Conservation (phyloP, 2,113 vertebrate species). For the Platanista minor region DNA sequence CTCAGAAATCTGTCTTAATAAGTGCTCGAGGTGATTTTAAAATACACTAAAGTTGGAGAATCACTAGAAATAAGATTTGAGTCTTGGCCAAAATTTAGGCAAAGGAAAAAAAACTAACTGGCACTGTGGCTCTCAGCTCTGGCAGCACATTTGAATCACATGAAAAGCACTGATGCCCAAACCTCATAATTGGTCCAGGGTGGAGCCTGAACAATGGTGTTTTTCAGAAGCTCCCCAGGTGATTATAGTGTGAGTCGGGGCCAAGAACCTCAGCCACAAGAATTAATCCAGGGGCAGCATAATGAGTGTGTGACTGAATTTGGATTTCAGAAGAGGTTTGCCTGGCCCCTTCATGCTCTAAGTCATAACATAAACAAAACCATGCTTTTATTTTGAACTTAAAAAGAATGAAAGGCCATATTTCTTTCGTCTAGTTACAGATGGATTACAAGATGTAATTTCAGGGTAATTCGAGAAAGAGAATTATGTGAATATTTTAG, state of each 20-base stretch:
- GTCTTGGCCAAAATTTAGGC: neutral
- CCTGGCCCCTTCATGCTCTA: neutral
- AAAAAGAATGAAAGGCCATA: slow-evolving; percentile 6
- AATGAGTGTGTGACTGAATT: neutral
- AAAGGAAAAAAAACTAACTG: neutral
- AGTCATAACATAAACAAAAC: neutral
- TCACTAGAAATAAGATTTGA: neutral
- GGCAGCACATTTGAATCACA: neutral
- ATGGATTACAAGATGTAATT: slow-evolving; percentile 2
- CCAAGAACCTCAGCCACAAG: neutral
- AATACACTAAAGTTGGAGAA: neutral
- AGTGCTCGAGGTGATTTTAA: neutral
- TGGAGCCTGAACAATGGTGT: neutral
- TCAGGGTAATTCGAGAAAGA: slow-evolving; percentile 29
- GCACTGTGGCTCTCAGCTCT: neutral
- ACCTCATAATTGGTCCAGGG: neutral
- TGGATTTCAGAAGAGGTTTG: neutral
- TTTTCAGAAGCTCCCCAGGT: neutral
- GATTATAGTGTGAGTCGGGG: neutral
- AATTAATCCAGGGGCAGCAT: neutral
- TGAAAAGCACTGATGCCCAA: neutral
- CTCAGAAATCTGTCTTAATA: neutral
- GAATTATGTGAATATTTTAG: neutral
- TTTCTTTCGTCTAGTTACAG: neutral
- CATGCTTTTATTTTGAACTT: neutral